phyloP scores from a whole-genome alignment of 2,797 vertebrate genomes.

The Eupleurogrammus muticus region DNA sequence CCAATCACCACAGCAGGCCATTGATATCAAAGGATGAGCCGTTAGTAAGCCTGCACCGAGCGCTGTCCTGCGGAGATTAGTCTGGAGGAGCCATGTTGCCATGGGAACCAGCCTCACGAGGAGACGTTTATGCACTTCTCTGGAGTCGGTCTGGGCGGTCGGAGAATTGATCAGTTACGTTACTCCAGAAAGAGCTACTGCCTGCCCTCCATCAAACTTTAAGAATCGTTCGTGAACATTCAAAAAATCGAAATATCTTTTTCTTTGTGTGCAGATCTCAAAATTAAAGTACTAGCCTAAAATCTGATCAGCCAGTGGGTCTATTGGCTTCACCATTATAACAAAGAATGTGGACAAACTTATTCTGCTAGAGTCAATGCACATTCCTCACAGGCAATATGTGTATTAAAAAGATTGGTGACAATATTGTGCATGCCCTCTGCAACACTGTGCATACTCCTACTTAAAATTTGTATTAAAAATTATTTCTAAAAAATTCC shows the following conservation, averaged over 20 bases:
- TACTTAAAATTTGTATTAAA: no score
- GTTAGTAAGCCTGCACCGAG: constrained; percentile 16
- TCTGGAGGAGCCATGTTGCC: constrained; percentile 34
- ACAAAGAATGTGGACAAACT: neutral
- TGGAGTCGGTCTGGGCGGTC: neutral
- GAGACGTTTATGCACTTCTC: constrained; percentile 38
- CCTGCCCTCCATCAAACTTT: neutral
- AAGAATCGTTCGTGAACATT: neutral
- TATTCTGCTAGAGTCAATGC: no score
- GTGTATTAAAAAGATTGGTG: no score
- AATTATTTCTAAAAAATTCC: no score
- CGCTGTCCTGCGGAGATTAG: constrained; percentile 32
- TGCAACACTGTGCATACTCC: no score
- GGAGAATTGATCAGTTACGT: no score
- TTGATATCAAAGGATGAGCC: constrained; percentile 69
- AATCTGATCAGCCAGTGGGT: no score
- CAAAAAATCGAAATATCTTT: neutral
- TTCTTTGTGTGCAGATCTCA: neutral
- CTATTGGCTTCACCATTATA: no score
- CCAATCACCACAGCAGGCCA: constrained; percentile 67
- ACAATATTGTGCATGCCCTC: no score
- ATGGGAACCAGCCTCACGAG: constrained; percentile 27
- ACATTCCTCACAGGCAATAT: no score
- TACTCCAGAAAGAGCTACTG: no score
- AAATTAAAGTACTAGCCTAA: no score